Conservation (phyloP, 64 coral and sea anemone genomes). For the Anthopleura sola region DNA sequence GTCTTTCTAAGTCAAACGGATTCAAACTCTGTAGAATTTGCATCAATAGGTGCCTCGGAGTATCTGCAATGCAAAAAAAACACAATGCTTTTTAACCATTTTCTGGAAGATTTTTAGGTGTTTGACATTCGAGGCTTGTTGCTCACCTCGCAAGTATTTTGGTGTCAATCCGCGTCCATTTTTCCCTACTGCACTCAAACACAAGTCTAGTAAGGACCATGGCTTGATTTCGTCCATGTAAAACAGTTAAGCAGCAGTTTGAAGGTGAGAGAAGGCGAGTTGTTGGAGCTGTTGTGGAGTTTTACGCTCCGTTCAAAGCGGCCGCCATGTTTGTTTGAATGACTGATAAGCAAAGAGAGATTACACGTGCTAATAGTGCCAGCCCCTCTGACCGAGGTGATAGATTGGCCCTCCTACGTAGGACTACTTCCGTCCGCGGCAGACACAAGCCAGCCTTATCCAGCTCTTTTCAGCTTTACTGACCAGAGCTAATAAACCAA, state of each 20-base stretch:
- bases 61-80: slow-evolving; percentile 2
- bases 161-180: background rate
- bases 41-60: slow-evolving; percentile 27
- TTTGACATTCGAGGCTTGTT: no score
- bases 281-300: background rate
- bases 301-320: background rate
- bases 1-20: slow-evolving; percentile 28
- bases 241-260: background rate
- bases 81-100: background rate
- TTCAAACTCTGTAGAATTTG: slow-evolving; percentile 30
- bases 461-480: background rate
- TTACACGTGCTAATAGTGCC: background rate
- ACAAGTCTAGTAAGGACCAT: slow-evolving; percentile 9
- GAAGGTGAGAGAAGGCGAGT: background rate
- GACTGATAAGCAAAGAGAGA: background rate
- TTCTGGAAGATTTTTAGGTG: background rate
- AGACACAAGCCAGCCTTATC: background rate
- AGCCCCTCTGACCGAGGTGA: background rate
- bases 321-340: slow-evolving; percentile 3
- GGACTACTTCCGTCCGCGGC: background rate
- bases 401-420: background rate
- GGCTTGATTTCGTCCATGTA: slow-evolving; percentile 13
- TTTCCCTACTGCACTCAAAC: background rate
- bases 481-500: background rate
- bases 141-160: slow-evolving; percentile 7